Evolutionary conservation across 2,113 vertebrate species (phyloP), one percentile per base, ranked within the genome.

Genomic region (Ibidorhyncha struthersii): DNA sequence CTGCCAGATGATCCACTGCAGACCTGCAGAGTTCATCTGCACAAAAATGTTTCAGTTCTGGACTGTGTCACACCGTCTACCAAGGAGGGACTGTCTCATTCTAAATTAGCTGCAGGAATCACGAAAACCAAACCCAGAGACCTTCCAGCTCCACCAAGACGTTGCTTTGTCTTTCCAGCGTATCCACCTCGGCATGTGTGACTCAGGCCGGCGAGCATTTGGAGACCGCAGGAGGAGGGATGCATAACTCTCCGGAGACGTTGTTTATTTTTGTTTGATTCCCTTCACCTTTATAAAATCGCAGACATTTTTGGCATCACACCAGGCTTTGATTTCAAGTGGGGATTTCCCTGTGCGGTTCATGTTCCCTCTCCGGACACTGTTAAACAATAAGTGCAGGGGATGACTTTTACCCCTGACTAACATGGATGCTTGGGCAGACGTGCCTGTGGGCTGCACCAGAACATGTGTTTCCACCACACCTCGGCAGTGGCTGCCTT

Each of bases 291-390:
- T 95, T 49, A 80, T 47, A 79, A 95, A 82, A 92, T 90, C 1
- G 0, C 83, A 63, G 86, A n/a, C 40, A 5, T 90, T 83, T 92
- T 62, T 79, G 86, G 52, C 56, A 26, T 84, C 69, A 5, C 53
- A 72, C 40, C 71, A 95, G 66, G 21, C 74, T 86, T 77, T 76
- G 52, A 92, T 65, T 86, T 82, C 77, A 94, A 96, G 86, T 29
- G 93, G 86, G 70, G 93, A 84, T 97, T 97, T 95, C 95, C 93
- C 93, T 26, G 80, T 47, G 53, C 0, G 2, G 70, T 89, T 94
- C 23, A 2, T 26, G 5, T 78, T 95, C 72, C 19, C 59, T 67
- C 55, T 81, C 45, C 0, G 8, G 88, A 72, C 66, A 29, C 40
- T 27, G 90, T 47, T 89, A 86, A 97, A 86, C 17, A 30, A 30